Base-by-base conservation (phyloP, 2,888 invertebrate genomes). In the Seira sanloemensis region DNA sequence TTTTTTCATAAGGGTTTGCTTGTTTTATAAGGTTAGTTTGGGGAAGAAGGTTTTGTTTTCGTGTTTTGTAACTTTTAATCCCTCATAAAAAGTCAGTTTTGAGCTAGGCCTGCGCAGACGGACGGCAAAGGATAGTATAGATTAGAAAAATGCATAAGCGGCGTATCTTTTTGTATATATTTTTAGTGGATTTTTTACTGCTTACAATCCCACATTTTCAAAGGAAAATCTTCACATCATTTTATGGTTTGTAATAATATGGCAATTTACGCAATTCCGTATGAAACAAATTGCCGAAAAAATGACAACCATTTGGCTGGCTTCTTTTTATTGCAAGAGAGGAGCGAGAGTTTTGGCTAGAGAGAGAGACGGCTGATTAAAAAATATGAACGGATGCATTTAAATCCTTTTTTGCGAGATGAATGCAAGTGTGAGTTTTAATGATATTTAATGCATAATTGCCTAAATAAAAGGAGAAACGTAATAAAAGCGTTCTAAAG, bases 401-500 rank as follows among this genome's bases (percentile, higher is more conserved):
- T n/a, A n/a, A n/a, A n/a, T n/a, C n/a, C n/a, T n/a, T n/a, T 37
- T 37, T 37, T 4, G 12, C 23, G 23, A 19, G 54, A 76, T 25
- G 69, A 72, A 66, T 78, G 46, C 66, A 74, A 46, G 74, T 58
- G 50, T 74, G 71, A 66, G 62, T 67, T 21, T 27, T 46, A 21
- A 66, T 21, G 19, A 62, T 74, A 50, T 76, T 37, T 18, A 67
- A 50, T 50, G 25, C 50, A 37, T 37, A 37, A 37, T 54, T 67
- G 73, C 72, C 25, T 66, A 46, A 74, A 68, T 68, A 54, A 65
- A 72, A 72, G 37, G 54, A 67, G 72, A 54, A 79, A 79, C 68
- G 68, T 65, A 76, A 82, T 7, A 37, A 12, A 37, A 37, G 37
- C 4, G 12, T 76, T 76, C 66, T n/a, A n/a, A 76, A 76, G 71